Evolutionary conservation across 2,797 vertebrate species (phyloP).

Genomic region (Garrulus glandarius): DNA sequence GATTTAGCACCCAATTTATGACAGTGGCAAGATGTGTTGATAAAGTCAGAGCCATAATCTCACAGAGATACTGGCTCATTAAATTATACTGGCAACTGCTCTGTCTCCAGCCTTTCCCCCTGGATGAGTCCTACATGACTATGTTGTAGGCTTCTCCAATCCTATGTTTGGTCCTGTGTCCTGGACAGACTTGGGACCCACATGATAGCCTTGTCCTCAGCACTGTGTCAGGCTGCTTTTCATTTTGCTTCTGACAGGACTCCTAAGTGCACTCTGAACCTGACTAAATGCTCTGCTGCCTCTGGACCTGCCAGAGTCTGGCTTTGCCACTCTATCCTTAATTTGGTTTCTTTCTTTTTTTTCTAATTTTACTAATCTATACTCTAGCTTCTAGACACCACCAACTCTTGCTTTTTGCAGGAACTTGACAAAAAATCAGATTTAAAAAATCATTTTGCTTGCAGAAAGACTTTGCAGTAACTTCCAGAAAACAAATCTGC

Average conservation of each 20-base stretch:
- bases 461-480: not conserved
- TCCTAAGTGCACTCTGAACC: not conserved
- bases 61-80: not conserved
- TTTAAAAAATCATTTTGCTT: not conserved
- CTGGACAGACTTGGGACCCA: not conserved
- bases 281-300: rapidly evolving
- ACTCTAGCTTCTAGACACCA: not conserved
- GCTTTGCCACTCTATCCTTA: not conserved
- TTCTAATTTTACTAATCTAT: not conserved
- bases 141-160: not conserved
- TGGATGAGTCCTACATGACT: not conserved
- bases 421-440: not conserved
- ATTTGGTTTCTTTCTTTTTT: not conserved
- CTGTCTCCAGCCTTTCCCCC: too few relatives aligned
- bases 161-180: not conserved
- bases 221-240: not conserved
- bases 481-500: not conserved
- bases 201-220: not conserved
- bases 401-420: not conserved
- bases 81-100: not conserved
- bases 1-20: not conserved
- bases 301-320: not conserved
- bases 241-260: not conserved
- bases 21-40: not conserved
- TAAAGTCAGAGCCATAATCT: not conserved